Conservation (phyloP, 2,113 vertebrate genomes). For the Callipepla squamata region DNA sequence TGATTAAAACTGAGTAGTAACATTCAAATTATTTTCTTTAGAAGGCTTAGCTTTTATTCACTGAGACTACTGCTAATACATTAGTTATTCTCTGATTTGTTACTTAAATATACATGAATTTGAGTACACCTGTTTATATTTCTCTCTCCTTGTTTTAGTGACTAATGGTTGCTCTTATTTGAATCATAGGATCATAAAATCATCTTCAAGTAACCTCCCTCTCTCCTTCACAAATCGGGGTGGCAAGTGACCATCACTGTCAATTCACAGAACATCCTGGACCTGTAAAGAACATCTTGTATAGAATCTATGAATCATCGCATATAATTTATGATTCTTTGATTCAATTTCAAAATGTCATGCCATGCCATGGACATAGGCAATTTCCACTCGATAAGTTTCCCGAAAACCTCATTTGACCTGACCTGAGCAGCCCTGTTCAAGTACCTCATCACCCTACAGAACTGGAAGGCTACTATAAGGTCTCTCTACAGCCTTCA, state of each 20-base stretch:
- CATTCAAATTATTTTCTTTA: not conserved
- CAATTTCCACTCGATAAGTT: not conserved
- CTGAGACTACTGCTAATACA: not conserved
- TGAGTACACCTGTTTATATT: not conserved
- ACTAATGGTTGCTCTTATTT: slow-evolving; percentile 49
- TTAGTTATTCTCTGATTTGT: not conserved
- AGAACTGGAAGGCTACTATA: not conserved
- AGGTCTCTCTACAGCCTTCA: not conserved
- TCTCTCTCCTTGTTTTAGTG: not conserved
- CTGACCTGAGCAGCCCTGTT: not conserved
- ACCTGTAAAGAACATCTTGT: not conserved
- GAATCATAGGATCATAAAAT: not conserved
- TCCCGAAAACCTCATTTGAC: not conserved
- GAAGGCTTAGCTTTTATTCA: not conserved
- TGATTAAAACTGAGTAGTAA: not conserved
- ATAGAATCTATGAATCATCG: too few relatives aligned
- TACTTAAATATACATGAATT: not conserved
- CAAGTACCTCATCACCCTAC: not conserved
- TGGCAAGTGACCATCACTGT: not conserved
- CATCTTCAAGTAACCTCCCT: slow-evolving; percentile 48
- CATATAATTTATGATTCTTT: too few relatives aligned
- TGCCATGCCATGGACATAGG: not conserved
- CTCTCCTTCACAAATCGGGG: not conserved
- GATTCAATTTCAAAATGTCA: not conserved
- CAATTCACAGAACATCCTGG: not conserved